These are phyloP conservation scores for Onychomys arenicola DNA, from an alignment of 2,797 vertebrate species.

Conservation along the genomic window DNA sequence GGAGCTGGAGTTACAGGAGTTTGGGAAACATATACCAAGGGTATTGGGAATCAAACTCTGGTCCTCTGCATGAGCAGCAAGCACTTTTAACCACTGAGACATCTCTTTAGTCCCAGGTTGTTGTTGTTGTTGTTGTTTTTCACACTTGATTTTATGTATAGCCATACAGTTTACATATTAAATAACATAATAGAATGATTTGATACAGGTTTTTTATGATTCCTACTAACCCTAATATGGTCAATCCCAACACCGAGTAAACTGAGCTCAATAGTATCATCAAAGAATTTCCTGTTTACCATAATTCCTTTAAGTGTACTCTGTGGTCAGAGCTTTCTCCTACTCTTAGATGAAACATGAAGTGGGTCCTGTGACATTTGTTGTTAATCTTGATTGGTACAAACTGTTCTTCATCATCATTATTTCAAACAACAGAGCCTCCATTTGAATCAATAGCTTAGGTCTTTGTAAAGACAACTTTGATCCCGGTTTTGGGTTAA, in stretches of 20 bases:
- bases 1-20: background rate
- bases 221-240: background rate
- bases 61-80: background rate
- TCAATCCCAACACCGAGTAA: background rate
- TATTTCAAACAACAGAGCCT: background rate
- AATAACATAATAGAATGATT: background rate
- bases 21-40: background rate
- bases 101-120: background rate
- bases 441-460: background rate
- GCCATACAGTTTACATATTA: background rate
- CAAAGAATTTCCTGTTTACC: background rate
- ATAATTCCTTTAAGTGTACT: background rate
- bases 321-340: background rate
- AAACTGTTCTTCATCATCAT: background rate
- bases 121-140: too few species aligned
- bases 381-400: background rate
- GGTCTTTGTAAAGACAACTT: background rate
- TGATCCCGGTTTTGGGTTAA: conserved; percentile 30
- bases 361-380: background rate
- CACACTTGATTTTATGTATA: background rate
- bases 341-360: background rate
- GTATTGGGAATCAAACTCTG: background rate
- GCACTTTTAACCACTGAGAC: background rate
- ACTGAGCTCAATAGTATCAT: background rate
- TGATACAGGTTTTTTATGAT: background rate